Percentiles rank a stretch among this genome's conserved stretches.
phyloP scores from a whole-genome alignment of 2,113 vertebrate genomes.

The Scolopax mira region DNA sequence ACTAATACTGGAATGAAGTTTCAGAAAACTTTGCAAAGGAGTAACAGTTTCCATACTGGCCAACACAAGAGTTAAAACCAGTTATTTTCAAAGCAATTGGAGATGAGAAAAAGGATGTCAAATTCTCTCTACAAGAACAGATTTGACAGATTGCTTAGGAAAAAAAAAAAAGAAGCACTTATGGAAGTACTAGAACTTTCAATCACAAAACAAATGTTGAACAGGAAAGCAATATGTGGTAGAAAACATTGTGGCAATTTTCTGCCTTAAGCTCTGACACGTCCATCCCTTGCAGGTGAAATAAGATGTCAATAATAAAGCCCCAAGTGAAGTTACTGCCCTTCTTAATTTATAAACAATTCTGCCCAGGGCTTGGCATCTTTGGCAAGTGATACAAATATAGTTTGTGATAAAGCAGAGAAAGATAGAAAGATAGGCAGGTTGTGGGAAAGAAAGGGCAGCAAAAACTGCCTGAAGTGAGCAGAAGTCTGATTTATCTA shows the following conservation, averaged over 20 bases:
- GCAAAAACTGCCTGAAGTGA: not conserved
- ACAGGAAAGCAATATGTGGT: not conserved
- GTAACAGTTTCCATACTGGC: not conserved
- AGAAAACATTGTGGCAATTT: not conserved
- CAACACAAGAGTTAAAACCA: not conserved
- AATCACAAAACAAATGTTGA: not conserved
- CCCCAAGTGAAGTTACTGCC: not conserved
- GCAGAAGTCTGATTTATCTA: not conserved
- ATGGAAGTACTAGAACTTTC: conserved; percentile 22
- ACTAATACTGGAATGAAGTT: not conserved
- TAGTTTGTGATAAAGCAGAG: not conserved
- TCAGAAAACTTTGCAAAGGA: conserved; percentile 19
- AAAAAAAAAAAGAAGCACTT: not conserved
- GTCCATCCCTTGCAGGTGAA: not conserved
- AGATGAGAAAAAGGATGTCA: conserved; percentile 35
- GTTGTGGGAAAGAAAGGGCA: not conserved
- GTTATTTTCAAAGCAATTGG: conserved; percentile 26
- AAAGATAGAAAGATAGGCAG: not conserved
- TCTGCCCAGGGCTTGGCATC: not conserved
- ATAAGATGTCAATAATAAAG: not conserved
- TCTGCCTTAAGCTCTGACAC: not conserved
- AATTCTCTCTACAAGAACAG: conserved; percentile 26
- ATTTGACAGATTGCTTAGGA: conserved; percentile 44
- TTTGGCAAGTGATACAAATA: not conserved
- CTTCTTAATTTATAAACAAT: not conserved